Evolutionary conservation across 2,888 invertebrate species (phyloP).

Genomic region (Theretra japonica): DNA sequence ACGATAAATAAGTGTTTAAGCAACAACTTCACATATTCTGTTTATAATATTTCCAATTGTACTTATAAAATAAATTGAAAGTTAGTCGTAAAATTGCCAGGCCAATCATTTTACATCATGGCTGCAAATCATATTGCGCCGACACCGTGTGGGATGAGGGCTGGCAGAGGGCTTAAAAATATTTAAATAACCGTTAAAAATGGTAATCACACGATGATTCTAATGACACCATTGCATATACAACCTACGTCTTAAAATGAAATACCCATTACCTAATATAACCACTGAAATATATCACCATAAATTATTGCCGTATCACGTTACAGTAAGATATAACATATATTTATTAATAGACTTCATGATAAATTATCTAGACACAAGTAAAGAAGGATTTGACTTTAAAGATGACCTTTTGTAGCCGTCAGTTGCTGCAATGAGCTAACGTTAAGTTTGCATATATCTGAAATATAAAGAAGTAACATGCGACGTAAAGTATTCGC

Average conservation of each 20-base stretch:
- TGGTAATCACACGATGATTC: too few relatives aligned
- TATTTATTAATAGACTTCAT: neutral
- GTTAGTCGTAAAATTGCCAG: too few relatives aligned
- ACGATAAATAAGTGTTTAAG: too few relatives aligned
- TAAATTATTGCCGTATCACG: slow-evolving; percentile 4
- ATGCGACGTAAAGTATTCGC: neutral
- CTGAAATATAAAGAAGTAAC: neutral
- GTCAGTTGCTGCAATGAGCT: neutral
- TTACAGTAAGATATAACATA: slow-evolving; percentile 15
- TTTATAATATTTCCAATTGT: too few relatives aligned
- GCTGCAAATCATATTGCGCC: too few relatives aligned
- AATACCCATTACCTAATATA: neutral
- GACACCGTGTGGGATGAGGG: too few relatives aligned
- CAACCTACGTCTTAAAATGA: neutral
- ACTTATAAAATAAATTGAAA: too few relatives aligned
- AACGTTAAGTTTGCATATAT: neutral
- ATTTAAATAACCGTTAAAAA: neutral
- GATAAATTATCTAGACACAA: slow-evolving; percentile 7
- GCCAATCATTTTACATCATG: too few relatives aligned
- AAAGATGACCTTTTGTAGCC: neutral
- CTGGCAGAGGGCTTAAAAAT: neutral
- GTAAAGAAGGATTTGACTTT: slow-evolving; percentile 13
- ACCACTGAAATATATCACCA: neutral
- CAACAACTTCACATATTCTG: too few relatives aligned
- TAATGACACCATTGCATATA: neutral